phyloP scores from a whole-genome alignment of 2,113 vertebrate genomes.

The Festucalex cinctus region DNA sequence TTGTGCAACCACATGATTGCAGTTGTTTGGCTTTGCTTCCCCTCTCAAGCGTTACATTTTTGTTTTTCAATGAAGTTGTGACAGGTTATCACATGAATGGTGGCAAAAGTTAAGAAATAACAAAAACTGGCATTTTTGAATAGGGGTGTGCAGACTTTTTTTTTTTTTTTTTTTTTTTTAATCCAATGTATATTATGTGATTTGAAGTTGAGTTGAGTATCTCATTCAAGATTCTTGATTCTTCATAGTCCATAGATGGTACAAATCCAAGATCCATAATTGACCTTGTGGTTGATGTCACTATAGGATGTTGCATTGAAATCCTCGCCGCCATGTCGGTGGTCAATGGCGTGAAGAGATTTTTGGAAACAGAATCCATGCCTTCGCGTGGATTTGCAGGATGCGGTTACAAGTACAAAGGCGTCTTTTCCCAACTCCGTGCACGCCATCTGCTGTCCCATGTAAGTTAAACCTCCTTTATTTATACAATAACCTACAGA shows the following conservation, averaged over 20 bases:
- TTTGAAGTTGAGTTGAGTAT: neutral
- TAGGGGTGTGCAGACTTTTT: no score
- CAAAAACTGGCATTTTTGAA: no score
- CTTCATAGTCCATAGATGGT: neutral
- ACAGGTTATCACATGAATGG: no score
- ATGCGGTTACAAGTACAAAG: conserved; percentile 58
- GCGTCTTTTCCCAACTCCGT: conserved; percentile 31
- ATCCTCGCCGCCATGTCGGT: neutral
- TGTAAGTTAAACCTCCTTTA: conserved; percentile 38
- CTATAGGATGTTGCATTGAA: neutral
- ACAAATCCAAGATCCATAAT: neutral
- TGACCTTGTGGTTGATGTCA: neutral
- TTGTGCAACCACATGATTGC: no score
- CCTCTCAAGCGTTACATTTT: no score
- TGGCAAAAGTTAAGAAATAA: no score
- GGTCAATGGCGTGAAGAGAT: conserved; percentile 13
- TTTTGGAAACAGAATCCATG: conserved; percentile 31
- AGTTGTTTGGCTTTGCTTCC: no score
- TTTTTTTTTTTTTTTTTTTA: no score
- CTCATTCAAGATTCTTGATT: neutral
- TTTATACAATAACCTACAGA: conserved; percentile 27
- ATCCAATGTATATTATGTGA: no score
- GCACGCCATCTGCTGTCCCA: conserved; percentile 51
- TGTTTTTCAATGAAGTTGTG: no score
- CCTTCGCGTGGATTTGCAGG: conserved; percentile 27